Evolutionary conservation across 1,140 invertebrate genomes (phyloP).

Genomic region (Acromyrmex heyeri): DNA sequence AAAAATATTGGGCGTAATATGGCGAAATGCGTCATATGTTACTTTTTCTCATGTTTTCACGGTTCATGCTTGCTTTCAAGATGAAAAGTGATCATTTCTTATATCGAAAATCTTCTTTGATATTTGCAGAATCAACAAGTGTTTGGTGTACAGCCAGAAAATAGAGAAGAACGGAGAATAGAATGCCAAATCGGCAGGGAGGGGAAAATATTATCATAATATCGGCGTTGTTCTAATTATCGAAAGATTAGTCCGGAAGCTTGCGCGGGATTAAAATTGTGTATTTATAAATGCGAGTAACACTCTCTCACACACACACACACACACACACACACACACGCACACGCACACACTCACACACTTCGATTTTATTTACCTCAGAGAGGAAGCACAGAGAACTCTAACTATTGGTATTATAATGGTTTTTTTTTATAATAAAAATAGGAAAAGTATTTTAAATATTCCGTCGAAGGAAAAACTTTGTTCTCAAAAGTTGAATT

Average conservation of each 20-base stretch:
- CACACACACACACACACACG: too few species aligned
- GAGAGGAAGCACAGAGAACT: background rate
- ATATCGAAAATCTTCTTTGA: conserved; percentile 53
- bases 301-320: too few species aligned
- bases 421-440: conserved; percentile 15
- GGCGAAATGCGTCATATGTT: background rate
- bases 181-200: conserved; percentile 19
- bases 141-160: conserved; percentile 48
- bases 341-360: too few species aligned
- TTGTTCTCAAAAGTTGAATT: conserved; percentile 24
- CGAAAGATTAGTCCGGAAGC: conserved; percentile 7
- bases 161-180: conserved; percentile 18
- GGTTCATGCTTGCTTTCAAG: conserved; percentile 4
- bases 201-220: background rate
- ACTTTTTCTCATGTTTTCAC: background rate
- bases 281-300: conserved; percentile 2
- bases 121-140: conserved; percentile 63
- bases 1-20: conserved; percentile 3
- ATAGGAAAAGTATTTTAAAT: conserved; percentile 25
- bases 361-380: conserved; percentile 25
- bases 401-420: background rate
- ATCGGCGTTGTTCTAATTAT: conserved; percentile 16
- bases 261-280: background rate
- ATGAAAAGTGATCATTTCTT: conserved; percentile 58
- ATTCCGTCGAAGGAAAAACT: conserved; percentile 13